Base-by-base conservation (phyloP, 2,888 invertebrate species). In the Clunio marinus region DNA sequence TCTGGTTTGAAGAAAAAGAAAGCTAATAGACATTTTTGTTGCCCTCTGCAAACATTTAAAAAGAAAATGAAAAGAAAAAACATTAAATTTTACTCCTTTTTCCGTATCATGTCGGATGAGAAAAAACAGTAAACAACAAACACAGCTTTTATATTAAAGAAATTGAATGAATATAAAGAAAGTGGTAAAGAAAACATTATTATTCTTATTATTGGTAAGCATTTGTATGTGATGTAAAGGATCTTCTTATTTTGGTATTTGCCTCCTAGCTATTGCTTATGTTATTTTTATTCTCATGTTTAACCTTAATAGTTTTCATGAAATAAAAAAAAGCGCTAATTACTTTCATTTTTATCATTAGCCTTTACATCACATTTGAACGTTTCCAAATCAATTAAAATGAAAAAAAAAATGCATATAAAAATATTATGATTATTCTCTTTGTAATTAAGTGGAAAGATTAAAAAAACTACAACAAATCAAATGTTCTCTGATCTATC, bases 101-200 rank as follows among this genome's bases (percentile, higher is more conserved):
- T 2, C 22, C 51, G 51, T 8, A 8, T 32, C 13, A 32, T 32
- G 35, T 32, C 35, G 51, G 51, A 15, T 15, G 41, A 41, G n/a
- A 51, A 51, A 20, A 24, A 20, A 24, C n/a, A 51, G n/a, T 24
- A 15, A 51, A 41, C 17, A 51, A 51, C 32, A 59, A 59, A 32
- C 51, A 59, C 32, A 59, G 59, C 32, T 59, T 59, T 59, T 32
- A 62, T 20, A 41, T 62, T 62, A 51, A 51, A n/a, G n/a, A n/a
- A 51, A 32, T 32, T 32, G 35, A 32, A 22, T 51, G 51, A 51
- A 51, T 22, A 51, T 51, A 22, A 51, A 32, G n/a, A 22, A 51
- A 51, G 20, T 51, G 51, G 41, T 41, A 51, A n/a, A 51, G 41
- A 51, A 51, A 51, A 51, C n/a, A 13, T 41, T 51, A 51, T 51